Percentiles rank a stretch among this genome's conserved stretches.
These are phyloP conservation scores for Drosophila affinis DNA, from an alignment of 2,888 invertebrate species.

Conservation along the genomic window DNA sequence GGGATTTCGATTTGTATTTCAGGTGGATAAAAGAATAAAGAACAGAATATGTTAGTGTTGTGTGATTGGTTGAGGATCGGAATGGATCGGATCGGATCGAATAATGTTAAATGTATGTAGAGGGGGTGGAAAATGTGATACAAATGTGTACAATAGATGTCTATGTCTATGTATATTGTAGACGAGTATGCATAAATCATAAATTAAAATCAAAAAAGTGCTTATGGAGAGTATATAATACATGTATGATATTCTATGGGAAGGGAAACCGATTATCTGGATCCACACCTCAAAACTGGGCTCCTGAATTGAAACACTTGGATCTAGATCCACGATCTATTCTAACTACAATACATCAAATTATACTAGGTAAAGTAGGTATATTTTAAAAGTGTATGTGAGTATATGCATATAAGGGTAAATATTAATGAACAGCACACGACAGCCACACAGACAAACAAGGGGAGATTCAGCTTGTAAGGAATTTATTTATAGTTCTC, in stretches of 20 bases:
- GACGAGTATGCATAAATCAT: conserved; percentile 3
- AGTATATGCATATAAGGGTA: neutral
- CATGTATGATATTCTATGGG: too few species aligned
- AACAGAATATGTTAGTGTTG: conserved; percentile 68
- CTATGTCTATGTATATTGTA: conserved; percentile 7
- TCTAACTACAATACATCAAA: conserved; percentile 17
- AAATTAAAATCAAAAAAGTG: neutral
- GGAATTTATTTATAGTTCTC: conserved; percentile 57
- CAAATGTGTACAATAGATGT: neutral
- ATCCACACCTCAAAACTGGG: neutral
- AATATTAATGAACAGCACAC: conserved; percentile 22
- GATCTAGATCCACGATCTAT: conserved; percentile 18
- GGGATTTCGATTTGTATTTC: conserved; percentile 26
- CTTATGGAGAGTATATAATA: neutral
- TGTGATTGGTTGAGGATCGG: conserved; percentile 46
- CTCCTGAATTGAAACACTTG: conserved; percentile 49
- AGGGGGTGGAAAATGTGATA: neutral
- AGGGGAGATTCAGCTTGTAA: conserved; percentile 54
- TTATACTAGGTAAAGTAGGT: conserved; percentile 13
- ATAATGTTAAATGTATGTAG: conserved; percentile 3
- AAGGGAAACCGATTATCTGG: too few species aligned
- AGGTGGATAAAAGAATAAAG: conserved; percentile 51
- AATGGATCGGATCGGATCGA: neutral
- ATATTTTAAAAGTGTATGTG: conserved; percentile 3
- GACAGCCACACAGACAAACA: conserved; percentile 50